Evolutionary conservation across 2,113 vertebrate genomes (phyloP), one percentile per base, ranked within the genome.

Genomic region (Anser cygnoides): DNA sequence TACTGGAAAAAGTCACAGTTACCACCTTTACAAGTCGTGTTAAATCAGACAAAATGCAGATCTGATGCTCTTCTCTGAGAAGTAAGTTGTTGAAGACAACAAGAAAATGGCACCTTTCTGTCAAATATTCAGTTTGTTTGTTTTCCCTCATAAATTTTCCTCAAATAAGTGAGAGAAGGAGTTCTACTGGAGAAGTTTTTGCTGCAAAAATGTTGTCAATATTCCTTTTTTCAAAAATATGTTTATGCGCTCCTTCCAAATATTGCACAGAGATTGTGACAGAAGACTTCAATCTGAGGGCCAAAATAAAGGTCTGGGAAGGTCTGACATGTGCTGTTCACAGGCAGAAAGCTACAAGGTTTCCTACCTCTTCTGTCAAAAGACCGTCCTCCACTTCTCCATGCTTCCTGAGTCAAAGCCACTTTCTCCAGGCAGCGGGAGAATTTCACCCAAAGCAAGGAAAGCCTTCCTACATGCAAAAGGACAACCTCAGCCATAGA

Each of bases 1-100:
- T 0, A 16, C 5, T 1, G 3, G 5, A 6, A 6, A 7, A 14
- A 39, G 28, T 13, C 62, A 78, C 1, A 93, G 37, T n/a, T 50
- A 41, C 5, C 16, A 67, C 9, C 19, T 75, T 29, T 29, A 12
- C 16, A 55, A 55, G 41, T 70, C 63, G 33, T 66, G 3, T 37
- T 50, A 62, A 39, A n/a, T 19, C 23, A 44, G 28, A 59, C 19
- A 71, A 81, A 91, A 59, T 1, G 7, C 7, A 7, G 3, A 33
- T 66, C 22, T 26, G 0, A 4, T 33, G 17, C 11, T 50, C 21
- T 31, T 61, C 44, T 11, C 2, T 3, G 10, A 66, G 25, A 83
- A 80, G 49, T 11, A 84, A 75, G 26, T 3, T 57, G 10, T 3
- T 66, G 18, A 78, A 93, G 37, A 71, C 10, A 37, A 44, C 90